Percentiles rank a stretch among this genome's conserved stretches.
These are phyloP conservation scores for Potamilus streckersoni DNA, from an alignment of 1,140 invertebrate genomes.

Conservation along the genomic window DNA sequence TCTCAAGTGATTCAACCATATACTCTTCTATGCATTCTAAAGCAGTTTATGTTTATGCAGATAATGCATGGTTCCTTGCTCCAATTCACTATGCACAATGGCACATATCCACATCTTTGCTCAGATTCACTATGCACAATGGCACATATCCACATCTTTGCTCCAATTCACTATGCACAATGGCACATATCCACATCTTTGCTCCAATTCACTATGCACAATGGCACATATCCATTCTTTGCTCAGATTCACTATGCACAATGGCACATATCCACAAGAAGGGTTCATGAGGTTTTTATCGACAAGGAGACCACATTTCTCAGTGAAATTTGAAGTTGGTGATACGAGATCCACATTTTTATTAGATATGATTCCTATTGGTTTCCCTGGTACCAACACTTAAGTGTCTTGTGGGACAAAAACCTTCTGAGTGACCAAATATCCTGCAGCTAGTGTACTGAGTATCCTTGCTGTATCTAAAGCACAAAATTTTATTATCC, in stretches of 20 bases:
- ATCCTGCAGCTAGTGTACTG: slow-evolving; percentile 6
- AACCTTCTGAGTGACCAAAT: background rate
- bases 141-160: slow-evolving; percentile 10
- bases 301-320: no score
- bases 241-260: no score
- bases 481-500: slow-evolving; percentile 8
- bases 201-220: background rate
- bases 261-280: slow-evolving; percentile 7
- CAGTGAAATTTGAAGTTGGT: background rate
- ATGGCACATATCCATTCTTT: slow-evolving; percentile 14
- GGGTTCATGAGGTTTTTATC: background rate
- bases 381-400: slow-evolving; percentile 1
- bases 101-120: slow-evolving; percentile 8
- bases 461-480: background rate
- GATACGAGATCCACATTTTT: slow-evolving; percentile 1
- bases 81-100: background rate
- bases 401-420: background rate
- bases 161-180: background rate
- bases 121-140: background rate
- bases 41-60: background rate
- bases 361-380: slow-evolving; percentile 2
- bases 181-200: slow-evolving; percentile 7
- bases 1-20: background rate
- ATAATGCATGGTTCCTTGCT: background rate
- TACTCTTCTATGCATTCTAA: background rate